Conservation (phyloP, 2,797 vertebrate species). For the Helarctos malayanus region DNA sequence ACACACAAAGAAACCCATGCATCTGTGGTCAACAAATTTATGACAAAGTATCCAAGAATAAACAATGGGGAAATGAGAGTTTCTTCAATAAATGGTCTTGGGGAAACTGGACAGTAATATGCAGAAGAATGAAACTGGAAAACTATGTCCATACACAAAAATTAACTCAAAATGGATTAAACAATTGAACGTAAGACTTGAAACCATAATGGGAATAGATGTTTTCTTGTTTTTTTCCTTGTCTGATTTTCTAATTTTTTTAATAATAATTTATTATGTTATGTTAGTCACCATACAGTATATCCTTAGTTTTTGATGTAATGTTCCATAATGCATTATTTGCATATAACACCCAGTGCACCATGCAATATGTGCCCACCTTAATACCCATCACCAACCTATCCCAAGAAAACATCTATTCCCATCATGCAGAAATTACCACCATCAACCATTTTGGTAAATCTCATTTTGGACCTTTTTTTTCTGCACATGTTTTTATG, state of each 20-base stretch:
- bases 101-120: not conserved
- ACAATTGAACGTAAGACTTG: not conserved
- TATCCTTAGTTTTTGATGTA: too few relatives aligned
- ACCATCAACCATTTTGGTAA: not conserved
- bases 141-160: not conserved
- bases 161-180: not conserved
- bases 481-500: not conserved
- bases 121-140: not conserved
- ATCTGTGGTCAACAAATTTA: not conserved
- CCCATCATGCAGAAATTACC: not conserved
- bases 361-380: too few relatives aligned
- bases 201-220: not conserved
- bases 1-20: not conserved
- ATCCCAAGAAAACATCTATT: not conserved
- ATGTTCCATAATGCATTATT: too few relatives aligned
- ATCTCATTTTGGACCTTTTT: not conserved
- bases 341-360: too few relatives aligned
- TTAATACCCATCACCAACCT: too few relatives aligned
- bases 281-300: too few relatives aligned
- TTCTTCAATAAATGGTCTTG: not conserved
- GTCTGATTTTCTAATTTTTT: too few relatives aligned
- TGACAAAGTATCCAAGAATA: not conserved
- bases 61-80: not conserved
- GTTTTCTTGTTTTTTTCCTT: too few relatives aligned
- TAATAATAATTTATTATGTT: too few relatives aligned